Conservation (phyloP, 2,113 vertebrate genomes). For the Oreochromis niloticus region DNA sequence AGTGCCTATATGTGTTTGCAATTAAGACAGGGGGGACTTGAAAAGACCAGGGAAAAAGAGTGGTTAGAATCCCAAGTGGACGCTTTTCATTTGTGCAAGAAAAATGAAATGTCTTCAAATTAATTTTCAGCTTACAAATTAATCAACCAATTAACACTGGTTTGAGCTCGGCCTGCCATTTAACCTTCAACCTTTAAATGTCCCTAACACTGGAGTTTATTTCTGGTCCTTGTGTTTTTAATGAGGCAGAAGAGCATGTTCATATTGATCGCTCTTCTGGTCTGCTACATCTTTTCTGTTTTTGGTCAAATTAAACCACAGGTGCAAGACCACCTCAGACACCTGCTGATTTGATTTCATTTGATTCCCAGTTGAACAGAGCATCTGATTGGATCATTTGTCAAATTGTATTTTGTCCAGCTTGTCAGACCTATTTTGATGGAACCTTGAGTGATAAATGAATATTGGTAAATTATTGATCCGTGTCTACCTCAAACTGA, state of each 20-base stretch:
- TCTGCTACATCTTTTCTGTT: background rate
- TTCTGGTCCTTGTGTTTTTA: background rate
- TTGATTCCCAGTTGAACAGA: background rate
- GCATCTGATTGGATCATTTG: constrained; percentile 3
- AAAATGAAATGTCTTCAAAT: background rate
- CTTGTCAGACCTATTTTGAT: background rate
- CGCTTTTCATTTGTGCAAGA: background rate
- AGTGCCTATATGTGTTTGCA: background rate
- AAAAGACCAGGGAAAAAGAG: background rate
- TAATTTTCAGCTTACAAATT: background rate
- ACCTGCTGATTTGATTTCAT: background rate
- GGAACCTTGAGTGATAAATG: constrained; percentile 14
- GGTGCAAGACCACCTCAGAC: background rate
- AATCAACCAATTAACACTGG: background rate
- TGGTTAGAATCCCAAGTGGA: background rate
- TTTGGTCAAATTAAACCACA: background rate
- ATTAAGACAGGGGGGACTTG: background rate
- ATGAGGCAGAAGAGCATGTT: background rate
- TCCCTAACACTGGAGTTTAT: background rate
- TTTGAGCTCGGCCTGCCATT: background rate
- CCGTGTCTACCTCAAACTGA: background rate
- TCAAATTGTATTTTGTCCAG: constrained; percentile 20
- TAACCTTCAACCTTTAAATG: background rate
- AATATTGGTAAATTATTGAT: constrained; percentile 50
- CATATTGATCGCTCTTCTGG: background rate